Base-by-base conservation (phyloP, 1,140 invertebrate species). In the Callitettix versicolor region DNA sequence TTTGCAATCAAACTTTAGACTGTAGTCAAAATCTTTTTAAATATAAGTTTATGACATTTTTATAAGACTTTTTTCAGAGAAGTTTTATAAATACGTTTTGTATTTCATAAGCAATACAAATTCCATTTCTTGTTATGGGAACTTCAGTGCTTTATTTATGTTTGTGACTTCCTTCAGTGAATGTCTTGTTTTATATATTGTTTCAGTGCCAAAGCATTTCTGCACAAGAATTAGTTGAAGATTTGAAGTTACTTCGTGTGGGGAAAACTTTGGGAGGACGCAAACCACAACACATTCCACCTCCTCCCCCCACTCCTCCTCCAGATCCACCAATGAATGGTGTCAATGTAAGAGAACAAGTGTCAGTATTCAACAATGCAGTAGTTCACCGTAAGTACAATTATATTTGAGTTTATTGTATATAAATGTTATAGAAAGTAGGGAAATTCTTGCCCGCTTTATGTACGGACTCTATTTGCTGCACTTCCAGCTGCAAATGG, bases 181-280 rank as follows among this genome's bases (percentile, higher is more conserved):
- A n/a, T n/a, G n/a, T n/a, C n/a, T n/a, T n/a, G n/a, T n/a, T n/a
- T n/a, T n/a, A n/a, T n/a, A n/a, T n/a, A n/a, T 71, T 71, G 44
- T 71, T 71, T 14, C 63, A 84, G 80, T 88, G 85, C 68, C 84
- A 88, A 69, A 84, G 82, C 62, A 79, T 88, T 50, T 84, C 88
- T 58, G 87, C 89, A n/a, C 82, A 89, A 66, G 85, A 90, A 58
- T 73, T 93, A 53, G 89, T 90, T 9, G 87, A 91, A 71, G 89
- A 92, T 65, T 75, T 93, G 52, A 87, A 91, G 67, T 77, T 84
- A 64, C 71, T 88, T 54, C 79, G 88, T 64, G 78, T 78, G 61
- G 89, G 88, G 7, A 84, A 86, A 33, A 72, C 79, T 3, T 75
- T 79, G 14, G 73, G 78, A 60, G 64, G 66, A 67, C 73, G 68